These are phyloP conservation scores for Centropus unirufus DNA, from an alignment of 2,113 vertebrate species.

Conservation along the genomic window DNA sequence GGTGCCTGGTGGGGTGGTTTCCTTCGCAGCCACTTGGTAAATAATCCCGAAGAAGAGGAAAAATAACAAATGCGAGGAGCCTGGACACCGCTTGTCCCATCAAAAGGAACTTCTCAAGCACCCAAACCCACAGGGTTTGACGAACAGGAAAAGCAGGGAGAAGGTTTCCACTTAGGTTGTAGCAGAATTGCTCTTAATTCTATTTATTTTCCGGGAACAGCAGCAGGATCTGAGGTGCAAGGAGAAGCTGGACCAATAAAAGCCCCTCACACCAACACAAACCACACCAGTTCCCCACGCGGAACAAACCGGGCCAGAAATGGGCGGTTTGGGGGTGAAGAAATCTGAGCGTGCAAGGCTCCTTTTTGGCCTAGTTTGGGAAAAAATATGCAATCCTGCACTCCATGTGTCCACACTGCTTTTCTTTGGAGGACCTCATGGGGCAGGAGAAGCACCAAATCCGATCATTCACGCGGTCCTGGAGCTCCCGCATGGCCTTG, in stretches of 20 bases:
- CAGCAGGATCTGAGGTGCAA: rapidly evolving
- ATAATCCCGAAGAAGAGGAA: rapidly evolving
- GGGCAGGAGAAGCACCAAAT: background rate
- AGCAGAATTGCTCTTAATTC: background rate
- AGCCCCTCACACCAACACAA: background rate
- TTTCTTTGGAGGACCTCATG: background rate
- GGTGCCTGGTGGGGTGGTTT: rapidly evolving
- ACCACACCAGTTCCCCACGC: rapidly evolving
- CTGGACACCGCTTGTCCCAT: rapidly evolving
- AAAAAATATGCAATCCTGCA: background rate
- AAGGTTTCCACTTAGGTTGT: background rate
- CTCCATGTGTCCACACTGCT: rapidly evolving
- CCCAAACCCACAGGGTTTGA: background rate
- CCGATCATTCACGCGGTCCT: too few relatives aligned
- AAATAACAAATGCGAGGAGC: rapidly evolving
- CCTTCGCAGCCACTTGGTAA: background rate
- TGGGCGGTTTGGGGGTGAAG: background rate
- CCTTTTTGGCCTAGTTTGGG: background rate
- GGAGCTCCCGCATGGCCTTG: background rate
- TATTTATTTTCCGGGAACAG: background rate
- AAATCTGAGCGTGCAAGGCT: background rate
- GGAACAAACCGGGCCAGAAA: background rate
- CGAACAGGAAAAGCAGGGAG: background rate
- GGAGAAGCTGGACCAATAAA: background rate
- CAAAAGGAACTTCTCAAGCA: background rate